Evolutionary conservation across 2,113 vertebrate species (phyloP).

Genomic region (Thunnus maccoyii): DNA sequence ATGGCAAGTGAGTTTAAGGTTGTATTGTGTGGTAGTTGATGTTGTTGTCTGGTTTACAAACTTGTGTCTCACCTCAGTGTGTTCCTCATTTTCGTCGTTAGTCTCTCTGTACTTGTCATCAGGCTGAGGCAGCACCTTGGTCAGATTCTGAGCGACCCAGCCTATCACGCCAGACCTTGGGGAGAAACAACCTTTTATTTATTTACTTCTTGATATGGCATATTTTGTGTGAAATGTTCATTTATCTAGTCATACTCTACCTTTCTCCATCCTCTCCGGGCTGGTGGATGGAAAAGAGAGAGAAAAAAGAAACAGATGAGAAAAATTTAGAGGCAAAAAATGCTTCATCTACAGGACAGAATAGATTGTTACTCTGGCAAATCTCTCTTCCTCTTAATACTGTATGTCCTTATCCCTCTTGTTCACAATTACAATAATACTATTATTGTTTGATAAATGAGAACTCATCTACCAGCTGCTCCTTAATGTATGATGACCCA

Average conservation of each 20-base stretch:
- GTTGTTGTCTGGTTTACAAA: neutral
- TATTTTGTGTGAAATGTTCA: neutral
- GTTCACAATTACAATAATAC: too few species aligned
- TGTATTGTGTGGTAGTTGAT: too few species aligned
- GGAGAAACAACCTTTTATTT: neutral
- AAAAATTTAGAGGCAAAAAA: neutral
- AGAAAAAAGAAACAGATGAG: neutral
- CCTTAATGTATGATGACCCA: too few species aligned
- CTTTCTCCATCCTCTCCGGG: constrained; percentile 71
- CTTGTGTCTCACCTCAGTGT: constrained; percentile 72
- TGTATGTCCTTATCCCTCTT: neutral
- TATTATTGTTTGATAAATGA: too few species aligned
- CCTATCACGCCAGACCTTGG: constrained; percentile 83
- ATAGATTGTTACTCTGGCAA: too few species aligned
- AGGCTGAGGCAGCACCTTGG: constrained; percentile 91
- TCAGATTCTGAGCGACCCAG: constrained; percentile 90
- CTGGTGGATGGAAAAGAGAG: constrained; percentile 30
- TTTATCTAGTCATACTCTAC: constrained; percentile 27
- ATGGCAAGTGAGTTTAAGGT: too few species aligned
- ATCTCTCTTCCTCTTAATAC: neutral
- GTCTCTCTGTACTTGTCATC: constrained; percentile 68
- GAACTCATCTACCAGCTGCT: too few species aligned
- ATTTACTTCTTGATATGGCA: neutral
- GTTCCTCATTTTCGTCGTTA: constrained; percentile 58
- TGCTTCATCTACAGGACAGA: neutral